Percentiles rank a stretch among this genome's conserved stretches.
These are phyloP conservation scores for Dysmachus trigonus DNA, from an alignment of 2,888 invertebrate genomes.

Conservation along the genomic window DNA sequence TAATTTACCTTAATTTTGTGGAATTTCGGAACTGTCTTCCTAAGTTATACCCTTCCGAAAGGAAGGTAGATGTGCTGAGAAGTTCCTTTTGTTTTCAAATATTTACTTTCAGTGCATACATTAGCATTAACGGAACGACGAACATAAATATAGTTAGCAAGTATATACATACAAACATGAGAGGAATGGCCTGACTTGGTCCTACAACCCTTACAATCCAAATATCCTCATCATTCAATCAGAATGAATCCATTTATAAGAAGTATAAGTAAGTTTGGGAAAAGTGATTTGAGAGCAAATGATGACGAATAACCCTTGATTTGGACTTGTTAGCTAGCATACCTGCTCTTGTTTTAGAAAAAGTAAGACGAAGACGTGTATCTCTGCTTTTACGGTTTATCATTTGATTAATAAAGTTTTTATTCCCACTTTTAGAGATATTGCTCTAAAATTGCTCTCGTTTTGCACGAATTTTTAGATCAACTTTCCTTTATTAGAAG, in stretches of 20 bases:
- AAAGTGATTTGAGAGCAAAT: background rate
- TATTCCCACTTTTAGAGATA: background rate
- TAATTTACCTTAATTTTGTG: background rate
- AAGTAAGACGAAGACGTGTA: background rate
- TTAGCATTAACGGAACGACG: background rate
- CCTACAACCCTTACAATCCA: background rate
- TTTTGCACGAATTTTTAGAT: background rate
- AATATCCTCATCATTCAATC: background rate
- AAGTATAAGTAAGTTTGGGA: background rate
- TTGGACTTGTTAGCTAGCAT: background rate
- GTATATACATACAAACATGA: background rate
- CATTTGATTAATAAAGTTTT: background rate
- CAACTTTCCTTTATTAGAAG: background rate
- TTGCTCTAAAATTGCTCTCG: background rate
- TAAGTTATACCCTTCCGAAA: background rate
- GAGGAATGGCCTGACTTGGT: background rate
- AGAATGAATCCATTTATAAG: background rate
- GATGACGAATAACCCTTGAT: background rate
- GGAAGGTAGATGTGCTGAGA: background rate
- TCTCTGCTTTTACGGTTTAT: background rate
- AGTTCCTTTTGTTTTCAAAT: background rate
- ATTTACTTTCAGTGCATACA: background rate
- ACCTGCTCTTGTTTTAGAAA: background rate
- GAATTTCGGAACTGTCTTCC: background rate
- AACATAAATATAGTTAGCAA: background rate